These are phyloP conservation scores for Karalla daura DNA, from an alignment of 2,797 vertebrate species.

Conservation along the genomic window DNA sequence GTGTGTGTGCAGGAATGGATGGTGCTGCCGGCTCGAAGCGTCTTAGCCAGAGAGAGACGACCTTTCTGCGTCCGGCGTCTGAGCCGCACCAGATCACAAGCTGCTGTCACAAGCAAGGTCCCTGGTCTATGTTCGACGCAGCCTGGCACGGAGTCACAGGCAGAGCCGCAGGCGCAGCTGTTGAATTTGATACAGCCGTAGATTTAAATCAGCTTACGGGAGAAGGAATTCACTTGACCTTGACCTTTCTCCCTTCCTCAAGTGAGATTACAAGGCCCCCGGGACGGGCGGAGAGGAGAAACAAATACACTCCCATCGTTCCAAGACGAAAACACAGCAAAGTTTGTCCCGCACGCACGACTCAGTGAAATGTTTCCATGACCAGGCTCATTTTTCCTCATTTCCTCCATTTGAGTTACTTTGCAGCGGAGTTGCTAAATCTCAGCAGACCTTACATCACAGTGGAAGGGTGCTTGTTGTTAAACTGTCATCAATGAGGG, in stretches of 20 bases:
- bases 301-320: constrained; percentile 5
- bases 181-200: constrained; percentile 12
- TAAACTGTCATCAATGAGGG: constrained; percentile 44
- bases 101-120: not conserved
- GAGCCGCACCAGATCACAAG: not conserved
- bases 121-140: constrained; percentile 1
- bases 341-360: not conserved
- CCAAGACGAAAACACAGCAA: constrained; percentile 10
- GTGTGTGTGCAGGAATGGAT: too few relatives aligned
- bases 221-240: constrained; percentile 23
- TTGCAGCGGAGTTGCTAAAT: constrained; percentile 6
- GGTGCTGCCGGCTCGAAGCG: not conserved
- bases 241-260: constrained; percentile 8
- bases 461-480: constrained; percentile 27
- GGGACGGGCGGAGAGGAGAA: constrained; percentile 5
- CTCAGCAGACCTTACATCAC: not conserved
- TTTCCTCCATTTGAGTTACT: not conserved
- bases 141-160: constrained; percentile 1
- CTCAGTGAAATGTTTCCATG: not conserved
- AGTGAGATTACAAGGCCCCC: constrained; percentile 28
- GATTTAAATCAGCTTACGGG: constrained; percentile 6
- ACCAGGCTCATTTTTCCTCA: not conserved
- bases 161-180: constrained; percentile 3
- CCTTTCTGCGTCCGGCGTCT: constrained; percentile 2
- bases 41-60: constrained; percentile 8